These are phyloP conservation scores for Allygus modestus DNA, from an alignment of 2,888 invertebrate species.

Conservation along the genomic window DNA sequence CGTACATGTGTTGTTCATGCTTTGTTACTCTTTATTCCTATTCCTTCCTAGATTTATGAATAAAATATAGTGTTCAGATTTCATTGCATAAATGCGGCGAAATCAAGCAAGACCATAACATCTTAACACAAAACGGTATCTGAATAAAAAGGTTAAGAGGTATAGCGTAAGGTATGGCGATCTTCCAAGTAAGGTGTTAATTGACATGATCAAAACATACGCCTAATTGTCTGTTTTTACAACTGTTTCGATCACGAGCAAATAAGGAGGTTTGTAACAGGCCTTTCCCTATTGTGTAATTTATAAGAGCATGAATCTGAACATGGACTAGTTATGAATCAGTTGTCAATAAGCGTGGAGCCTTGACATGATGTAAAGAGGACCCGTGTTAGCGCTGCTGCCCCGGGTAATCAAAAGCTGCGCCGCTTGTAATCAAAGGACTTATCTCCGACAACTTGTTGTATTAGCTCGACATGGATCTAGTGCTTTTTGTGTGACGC, in stretches of 20 bases:
- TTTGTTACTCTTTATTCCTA: too few species aligned
- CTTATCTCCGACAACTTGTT: slow-evolving; percentile 30
- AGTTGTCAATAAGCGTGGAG: slow-evolving; percentile 6
- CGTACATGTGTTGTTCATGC: too few species aligned
- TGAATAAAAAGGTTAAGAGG: too few species aligned
- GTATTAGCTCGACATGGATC: slow-evolving; percentile 28
- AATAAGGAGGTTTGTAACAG: not conserved
- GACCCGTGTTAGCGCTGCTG: not conserved
- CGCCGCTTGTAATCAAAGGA: slow-evolving; percentile 27
- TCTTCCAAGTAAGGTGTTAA: too few species aligned
- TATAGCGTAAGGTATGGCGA: too few species aligned
- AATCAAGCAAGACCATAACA: too few species aligned
- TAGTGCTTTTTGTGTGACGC: slow-evolving; percentile 19
- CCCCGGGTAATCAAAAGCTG: not conserved
- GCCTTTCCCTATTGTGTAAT: slow-evolving; percentile 23
- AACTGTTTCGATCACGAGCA: not conserved
- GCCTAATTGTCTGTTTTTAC: not conserved
- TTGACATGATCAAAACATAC: too few species aligned
- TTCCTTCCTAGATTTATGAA: too few species aligned
- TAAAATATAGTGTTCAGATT: too few species aligned
- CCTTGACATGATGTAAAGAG: slow-evolving; percentile 17
- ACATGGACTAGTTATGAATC: not conserved
- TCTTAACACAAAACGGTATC: too few species aligned
- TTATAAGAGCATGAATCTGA: not conserved
- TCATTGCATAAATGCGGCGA: too few species aligned